Percentiles rank a stretch among this genome's conserved stretches.
Conservation (phyloP, 2,888 invertebrate genomes). For the Cantharis nigra region DNA sequence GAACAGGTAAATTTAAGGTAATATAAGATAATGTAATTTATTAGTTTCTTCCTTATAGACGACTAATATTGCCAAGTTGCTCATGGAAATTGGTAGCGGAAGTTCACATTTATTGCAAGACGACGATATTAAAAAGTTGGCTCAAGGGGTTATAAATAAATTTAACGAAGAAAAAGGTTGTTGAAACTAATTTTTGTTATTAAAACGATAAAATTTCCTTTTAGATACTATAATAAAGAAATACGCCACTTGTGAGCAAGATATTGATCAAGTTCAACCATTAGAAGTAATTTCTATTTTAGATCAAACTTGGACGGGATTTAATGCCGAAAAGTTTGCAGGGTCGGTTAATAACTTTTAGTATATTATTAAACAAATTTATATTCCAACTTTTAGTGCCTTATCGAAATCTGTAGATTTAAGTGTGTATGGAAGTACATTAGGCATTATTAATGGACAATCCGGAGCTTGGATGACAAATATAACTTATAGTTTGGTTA, state of each 20-base stretch:
- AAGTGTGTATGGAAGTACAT: conserved; percentile 62
- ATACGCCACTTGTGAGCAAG: conserved; percentile 49
- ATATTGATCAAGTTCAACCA: conserved; percentile 51
- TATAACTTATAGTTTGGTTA: conserved; percentile 61
- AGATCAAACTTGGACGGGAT: conserved; percentile 63
- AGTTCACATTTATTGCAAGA: conserved; percentile 38
- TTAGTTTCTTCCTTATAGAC: conserved; percentile 39
- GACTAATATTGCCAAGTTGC: conserved; percentile 46
- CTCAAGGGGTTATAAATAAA: conserved; percentile 56
- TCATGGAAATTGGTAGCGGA: conserved; percentile 44
- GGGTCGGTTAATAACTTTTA: conserved; percentile 8
- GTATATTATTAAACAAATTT: conserved; percentile 1
- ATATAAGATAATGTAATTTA: conserved; percentile 24
- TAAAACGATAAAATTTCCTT: conserved; percentile 11
- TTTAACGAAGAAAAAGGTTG: conserved; percentile 59
- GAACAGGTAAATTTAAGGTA: conserved; percentile 48
- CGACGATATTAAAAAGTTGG: conserved; percentile 58
- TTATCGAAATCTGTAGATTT: conserved; percentile 64
- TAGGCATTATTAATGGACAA: conserved; percentile 67
- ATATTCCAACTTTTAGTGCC: conserved; percentile 54
- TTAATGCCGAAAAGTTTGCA: conserved; percentile 58
- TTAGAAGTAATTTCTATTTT: conserved; percentile 64
- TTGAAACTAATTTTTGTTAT: neutral
- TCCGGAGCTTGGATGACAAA: conserved; percentile 66
- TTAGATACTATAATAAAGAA: conserved; percentile 35